A percentile compares a stretch with the other conserved stretches of the same genome.
These are phyloP conservation scores for Chloroclystis v-ata DNA, from an alignment of 2,888 invertebrate species.

Conservation along the genomic window DNA sequence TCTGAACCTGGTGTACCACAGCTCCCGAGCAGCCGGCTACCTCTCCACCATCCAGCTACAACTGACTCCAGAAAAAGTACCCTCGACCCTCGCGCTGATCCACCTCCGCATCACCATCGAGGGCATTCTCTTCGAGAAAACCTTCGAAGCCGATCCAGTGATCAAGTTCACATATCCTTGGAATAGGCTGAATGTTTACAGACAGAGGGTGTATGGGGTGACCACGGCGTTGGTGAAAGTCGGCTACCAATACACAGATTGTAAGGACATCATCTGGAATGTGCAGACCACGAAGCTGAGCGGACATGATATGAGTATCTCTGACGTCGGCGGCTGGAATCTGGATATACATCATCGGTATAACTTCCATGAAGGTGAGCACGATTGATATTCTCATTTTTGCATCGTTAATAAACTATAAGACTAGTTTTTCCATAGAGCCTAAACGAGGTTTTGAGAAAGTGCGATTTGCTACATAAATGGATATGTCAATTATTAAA, in stretches of 20 bases:
- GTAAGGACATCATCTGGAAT: conserved; percentile 96
- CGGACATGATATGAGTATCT: conserved; percentile 97
- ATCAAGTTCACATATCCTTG: conserved; percentile 98
- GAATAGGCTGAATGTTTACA: conserved; percentile 97
- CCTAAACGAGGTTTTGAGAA: no score
- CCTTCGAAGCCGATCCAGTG: conserved; percentile 96
- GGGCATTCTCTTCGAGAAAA: conserved; percentile 94
- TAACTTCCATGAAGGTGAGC: conserved; percentile 95
- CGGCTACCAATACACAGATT: conserved; percentile 96
- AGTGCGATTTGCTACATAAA: no score
- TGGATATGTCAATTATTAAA: no score
- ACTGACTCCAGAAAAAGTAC: conserved; percentile 90
- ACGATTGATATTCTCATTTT: not conserved
- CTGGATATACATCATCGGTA: conserved; percentile 98
- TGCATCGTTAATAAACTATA: no score
- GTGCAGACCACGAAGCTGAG: conserved; percentile 96
- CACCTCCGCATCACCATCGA: conserved; percentile 95
- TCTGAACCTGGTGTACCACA: conserved; percentile 97
- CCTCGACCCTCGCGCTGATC: conserved; percentile 89
- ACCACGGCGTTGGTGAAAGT: conserved; percentile 96
- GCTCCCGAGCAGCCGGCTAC: conserved; percentile 95
- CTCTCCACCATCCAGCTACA: conserved; percentile 94
- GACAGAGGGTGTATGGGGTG: conserved; percentile 97
- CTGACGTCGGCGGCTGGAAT: conserved; percentile 98
- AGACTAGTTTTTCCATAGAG: no score